A percentile compares a stretch with the other conserved stretches of the same genome.
phyloP scores from a whole-genome alignment of 2,888 invertebrate species.

The Heliconius hortense region DNA sequence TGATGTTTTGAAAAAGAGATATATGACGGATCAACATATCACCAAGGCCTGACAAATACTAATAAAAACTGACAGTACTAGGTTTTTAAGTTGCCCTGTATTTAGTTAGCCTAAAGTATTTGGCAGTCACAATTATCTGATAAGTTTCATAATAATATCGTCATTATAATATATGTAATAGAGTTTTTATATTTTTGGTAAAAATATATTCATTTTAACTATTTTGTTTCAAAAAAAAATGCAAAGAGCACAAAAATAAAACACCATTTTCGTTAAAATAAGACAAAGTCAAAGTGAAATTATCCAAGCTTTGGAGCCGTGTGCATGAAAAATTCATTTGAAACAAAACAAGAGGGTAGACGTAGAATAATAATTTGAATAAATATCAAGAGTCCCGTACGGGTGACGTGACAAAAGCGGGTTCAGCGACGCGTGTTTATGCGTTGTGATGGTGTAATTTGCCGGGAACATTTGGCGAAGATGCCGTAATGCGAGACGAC shows the following conservation, averaged over 20 bases:
- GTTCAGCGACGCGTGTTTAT: constrained; percentile 73
- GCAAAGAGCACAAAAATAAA: constrained; percentile 60
- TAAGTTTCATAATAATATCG: constrained; percentile 8
- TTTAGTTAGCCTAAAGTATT: constrained; percentile 16
- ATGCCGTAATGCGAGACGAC: constrained; percentile 65
- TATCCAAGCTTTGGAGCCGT: constrained; percentile 74
- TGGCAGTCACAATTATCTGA: constrained; percentile 9
- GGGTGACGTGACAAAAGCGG: constrained; percentile 73
- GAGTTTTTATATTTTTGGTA: background rate
- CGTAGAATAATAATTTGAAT: constrained; percentile 79
- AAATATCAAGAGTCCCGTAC: constrained; percentile 71
- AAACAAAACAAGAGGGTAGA: constrained; percentile 74
- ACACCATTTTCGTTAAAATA: constrained; percentile 69
- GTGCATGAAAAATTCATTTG: constrained; percentile 81
- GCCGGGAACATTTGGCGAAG: constrained; percentile 60
- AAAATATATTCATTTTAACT: constrained; percentile 49
- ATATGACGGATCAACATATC: constrained; percentile 57
- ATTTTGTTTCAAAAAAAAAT: background rate
- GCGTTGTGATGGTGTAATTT: constrained; percentile 76
- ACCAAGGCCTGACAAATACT: constrained; percentile 63
- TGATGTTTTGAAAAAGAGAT: constrained; percentile 55
- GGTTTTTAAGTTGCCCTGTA: constrained; percentile 18
- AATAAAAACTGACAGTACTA: constrained; percentile 35
- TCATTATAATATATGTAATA: background rate
- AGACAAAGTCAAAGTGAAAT: constrained; percentile 77